Evolutionary conservation across 2,888 invertebrate genomes (phyloP).

Genomic region (Parnassius mnemosyne): DNA sequence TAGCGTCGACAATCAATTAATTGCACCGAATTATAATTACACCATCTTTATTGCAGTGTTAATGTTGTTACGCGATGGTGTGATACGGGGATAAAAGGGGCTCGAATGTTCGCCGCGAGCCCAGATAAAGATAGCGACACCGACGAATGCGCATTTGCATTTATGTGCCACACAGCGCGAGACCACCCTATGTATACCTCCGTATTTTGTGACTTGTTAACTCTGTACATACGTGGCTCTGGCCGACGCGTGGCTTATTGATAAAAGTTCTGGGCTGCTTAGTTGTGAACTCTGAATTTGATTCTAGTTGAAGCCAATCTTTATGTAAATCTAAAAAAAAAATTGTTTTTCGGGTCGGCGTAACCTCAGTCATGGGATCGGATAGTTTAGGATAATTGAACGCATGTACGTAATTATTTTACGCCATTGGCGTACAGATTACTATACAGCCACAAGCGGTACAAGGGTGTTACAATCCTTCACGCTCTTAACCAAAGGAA

Average conservation of each 20-base stretch:
- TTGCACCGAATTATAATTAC: slow-evolving; percentile 3
- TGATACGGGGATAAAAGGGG: slow-evolving; percentile 36
- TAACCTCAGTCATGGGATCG: background rate
- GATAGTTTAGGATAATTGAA: slow-evolving; percentile 1
- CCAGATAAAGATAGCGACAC: slow-evolving; percentile 68
- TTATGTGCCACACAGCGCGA: slow-evolving; percentile 66
- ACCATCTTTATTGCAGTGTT: slow-evolving; percentile 1
- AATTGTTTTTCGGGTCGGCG: background rate
- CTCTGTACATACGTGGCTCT: slow-evolving; percentile 1
- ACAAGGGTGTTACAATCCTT: too few species aligned
- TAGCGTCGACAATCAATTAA: background rate
- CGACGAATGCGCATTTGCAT: slow-evolving; percentile 64
- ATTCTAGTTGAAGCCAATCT: too few species aligned
- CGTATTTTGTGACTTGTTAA: slow-evolving; percentile 6
- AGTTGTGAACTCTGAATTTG: too few species aligned
- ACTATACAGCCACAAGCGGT: too few species aligned
- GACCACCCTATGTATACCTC: slow-evolving; percentile 51
- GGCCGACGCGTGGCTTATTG: background rate
- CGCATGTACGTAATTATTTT: too few species aligned
- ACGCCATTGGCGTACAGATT: too few species aligned
- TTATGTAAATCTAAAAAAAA: too few species aligned
- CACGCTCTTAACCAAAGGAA: too few species aligned
- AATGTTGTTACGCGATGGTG: slow-evolving; percentile 44
- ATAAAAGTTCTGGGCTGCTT: background rate
- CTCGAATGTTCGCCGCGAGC: slow-evolving; percentile 35